Evolutionary conservation across 1,140 invertebrate species (phyloP).

Genomic region (Lucilia sericata): DNA sequence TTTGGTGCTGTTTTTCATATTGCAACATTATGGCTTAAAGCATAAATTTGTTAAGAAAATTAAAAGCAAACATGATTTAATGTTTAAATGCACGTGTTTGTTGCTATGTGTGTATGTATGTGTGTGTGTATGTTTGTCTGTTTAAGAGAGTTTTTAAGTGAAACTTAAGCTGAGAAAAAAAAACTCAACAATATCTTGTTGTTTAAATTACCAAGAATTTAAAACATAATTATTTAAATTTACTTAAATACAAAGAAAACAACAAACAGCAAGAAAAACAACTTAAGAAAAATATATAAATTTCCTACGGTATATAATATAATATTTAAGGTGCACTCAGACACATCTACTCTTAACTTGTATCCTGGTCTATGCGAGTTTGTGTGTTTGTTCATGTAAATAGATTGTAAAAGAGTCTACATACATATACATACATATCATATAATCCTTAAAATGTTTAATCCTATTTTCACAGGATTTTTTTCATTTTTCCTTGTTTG

Average conservation of each 20-base stretch:
- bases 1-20: neutral
- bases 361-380: neutral
- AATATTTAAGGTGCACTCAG: too few relatives aligned
- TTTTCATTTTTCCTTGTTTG: neutral
- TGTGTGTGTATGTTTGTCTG: too few relatives aligned
- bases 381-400: neutral
- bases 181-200: neutral
- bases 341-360: too few relatives aligned
- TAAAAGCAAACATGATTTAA: slow-evolving; percentile 3
- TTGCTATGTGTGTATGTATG: too few relatives aligned
- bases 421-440: neutral
- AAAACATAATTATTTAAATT: too few relatives aligned
- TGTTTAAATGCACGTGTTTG: neutral
- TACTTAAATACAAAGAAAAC: neutral
- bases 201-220: too few relatives aligned
- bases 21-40: neutral
- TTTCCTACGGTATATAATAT: too few relatives aligned
- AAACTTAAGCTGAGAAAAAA: neutral
- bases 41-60: slow-evolving; percentile 14
- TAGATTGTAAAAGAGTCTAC: neutral
- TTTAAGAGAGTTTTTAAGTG: too few relatives aligned
- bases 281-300: neutral
- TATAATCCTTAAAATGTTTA: slow-evolving; percentile 1
- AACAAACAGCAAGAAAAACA: neutral
- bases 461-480: neutral